phyloP scores from a whole-genome alignment of 2,888 invertebrate species.

The Nasonia oneida region DNA sequence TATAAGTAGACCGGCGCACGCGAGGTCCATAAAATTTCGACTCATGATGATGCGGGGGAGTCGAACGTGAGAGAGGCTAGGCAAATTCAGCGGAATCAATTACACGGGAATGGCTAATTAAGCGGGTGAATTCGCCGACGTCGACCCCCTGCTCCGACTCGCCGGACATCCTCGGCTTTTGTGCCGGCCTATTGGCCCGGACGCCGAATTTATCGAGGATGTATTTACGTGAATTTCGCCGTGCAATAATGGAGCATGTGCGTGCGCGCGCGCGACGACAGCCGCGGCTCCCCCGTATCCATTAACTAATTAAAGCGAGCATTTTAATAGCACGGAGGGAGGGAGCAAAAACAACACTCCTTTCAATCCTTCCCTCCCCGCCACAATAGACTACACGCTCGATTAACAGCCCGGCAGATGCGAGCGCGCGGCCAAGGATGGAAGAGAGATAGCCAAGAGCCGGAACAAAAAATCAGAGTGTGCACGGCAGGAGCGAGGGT shows the following conservation, averaged over 20 bases:
- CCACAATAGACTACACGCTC: not conserved
- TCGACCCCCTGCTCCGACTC: not conserved
- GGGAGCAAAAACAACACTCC: no score
- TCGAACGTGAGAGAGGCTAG: not conserved
- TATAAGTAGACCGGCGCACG: no score
- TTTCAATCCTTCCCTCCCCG: not conserved
- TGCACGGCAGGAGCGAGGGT: not conserved
- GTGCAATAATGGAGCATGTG: not conserved
- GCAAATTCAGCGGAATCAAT: no score
- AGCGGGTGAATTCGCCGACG: not conserved
- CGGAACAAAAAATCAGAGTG: conserved; percentile 2
- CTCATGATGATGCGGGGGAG: not conserved
- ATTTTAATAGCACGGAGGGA: not conserved
- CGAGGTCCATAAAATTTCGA: no score
- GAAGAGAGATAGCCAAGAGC: not conserved
- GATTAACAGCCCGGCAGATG: not conserved
- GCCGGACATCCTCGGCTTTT: no score
- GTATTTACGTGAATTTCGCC: no score
- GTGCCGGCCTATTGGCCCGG: no score
- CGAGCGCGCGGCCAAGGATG: not conserved
- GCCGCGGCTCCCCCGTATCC: not conserved
- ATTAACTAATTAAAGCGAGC: not conserved
- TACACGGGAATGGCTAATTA: not conserved
- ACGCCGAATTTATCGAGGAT: no score
- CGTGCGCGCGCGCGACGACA: not conserved